These are phyloP conservation scores for Thaumetopoea pityocampa DNA, from an alignment of 1,140 invertebrate genomes.

Conservation along the genomic window DNA sequence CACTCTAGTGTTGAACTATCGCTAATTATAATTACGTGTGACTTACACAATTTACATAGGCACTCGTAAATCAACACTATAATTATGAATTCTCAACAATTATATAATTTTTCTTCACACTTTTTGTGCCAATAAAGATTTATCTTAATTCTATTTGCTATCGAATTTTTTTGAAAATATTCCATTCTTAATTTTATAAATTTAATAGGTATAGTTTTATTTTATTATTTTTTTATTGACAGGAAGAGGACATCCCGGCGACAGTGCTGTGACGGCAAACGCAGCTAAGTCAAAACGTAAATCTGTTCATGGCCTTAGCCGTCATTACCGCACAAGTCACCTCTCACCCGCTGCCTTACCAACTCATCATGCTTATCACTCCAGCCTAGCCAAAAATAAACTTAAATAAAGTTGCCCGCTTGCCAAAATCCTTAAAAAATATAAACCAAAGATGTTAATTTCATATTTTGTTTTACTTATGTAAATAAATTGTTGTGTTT, in stretches of 20 bases:
- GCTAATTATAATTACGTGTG: no score
- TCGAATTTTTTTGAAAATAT: no score
- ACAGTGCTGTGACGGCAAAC: conserved; percentile 57
- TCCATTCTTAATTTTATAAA: no score
- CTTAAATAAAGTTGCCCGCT: conserved; percentile 26
- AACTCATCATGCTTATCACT: conserved; percentile 62
- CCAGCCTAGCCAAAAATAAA: conserved; percentile 26
- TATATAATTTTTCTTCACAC: no score
- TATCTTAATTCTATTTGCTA: no score
- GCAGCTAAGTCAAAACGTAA: conserved; percentile 69
- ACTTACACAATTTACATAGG: no score
- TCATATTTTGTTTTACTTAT: conserved; percentile 31
- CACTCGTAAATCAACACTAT: no score
- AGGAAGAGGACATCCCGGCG: conserved; percentile 69
- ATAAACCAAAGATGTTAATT: conserved; percentile 36
- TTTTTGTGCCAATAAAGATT: no score
- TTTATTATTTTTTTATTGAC: conserved; percentile 19
- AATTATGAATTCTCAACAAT: no score
- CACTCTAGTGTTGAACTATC: no score
- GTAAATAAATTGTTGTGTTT: conserved; percentile 45
- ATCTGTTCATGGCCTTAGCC: conserved; percentile 59
- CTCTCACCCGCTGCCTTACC: conserved; percentile 64
- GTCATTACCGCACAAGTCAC: conserved; percentile 53
- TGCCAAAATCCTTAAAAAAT: conserved; percentile 19
- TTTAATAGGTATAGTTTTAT: no score